phyloP scores from a whole-genome alignment of 2,888 invertebrate species.

The Dasysyrphus tricinctus region DNA sequence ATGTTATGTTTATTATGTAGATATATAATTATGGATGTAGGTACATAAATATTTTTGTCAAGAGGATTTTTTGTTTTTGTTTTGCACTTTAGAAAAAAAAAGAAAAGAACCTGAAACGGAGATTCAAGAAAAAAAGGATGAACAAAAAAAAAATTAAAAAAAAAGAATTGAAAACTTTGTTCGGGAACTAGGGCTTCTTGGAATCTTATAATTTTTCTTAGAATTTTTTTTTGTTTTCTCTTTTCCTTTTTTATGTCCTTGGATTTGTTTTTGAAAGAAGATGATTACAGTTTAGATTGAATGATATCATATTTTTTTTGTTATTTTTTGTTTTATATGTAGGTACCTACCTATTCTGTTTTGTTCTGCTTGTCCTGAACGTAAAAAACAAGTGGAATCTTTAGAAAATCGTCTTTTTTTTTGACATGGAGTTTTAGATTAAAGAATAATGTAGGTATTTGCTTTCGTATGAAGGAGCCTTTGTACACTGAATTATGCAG shows the following conservation, averaged over 20 bases:
- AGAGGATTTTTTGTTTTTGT: slow-evolving; percentile 40
- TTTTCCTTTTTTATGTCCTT: slow-evolving; percentile 49
- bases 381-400: too few relatives aligned
- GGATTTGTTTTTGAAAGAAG: slow-evolving; percentile 49
- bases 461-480: too few relatives aligned
- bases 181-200: slow-evolving; percentile 71
- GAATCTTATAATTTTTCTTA: slow-evolving; percentile 57
- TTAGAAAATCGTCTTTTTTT: too few relatives aligned
- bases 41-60: background rate
- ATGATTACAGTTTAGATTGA: slow-evolving; percentile 46
- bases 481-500: too few relatives aligned
- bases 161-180: slow-evolving; percentile 58
- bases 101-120: slow-evolving; percentile 36
- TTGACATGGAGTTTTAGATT: too few relatives aligned
- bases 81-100: slow-evolving; percentile 37
- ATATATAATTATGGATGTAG: background rate
- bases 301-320: slow-evolving; percentile 17
- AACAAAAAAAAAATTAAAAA: slow-evolving; percentile 2
- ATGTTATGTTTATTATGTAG: slow-evolving; percentile 1
- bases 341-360: background rate
- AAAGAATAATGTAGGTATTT: too few relatives aligned
- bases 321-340: background rate
- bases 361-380: background rate
- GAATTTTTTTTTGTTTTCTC: slow-evolving; percentile 28
- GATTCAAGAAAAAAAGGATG: slow-evolving; percentile 38